Base-by-base conservation (phyloP, 2,888 invertebrate genomes). In the Drosophila emarginata region DNA sequence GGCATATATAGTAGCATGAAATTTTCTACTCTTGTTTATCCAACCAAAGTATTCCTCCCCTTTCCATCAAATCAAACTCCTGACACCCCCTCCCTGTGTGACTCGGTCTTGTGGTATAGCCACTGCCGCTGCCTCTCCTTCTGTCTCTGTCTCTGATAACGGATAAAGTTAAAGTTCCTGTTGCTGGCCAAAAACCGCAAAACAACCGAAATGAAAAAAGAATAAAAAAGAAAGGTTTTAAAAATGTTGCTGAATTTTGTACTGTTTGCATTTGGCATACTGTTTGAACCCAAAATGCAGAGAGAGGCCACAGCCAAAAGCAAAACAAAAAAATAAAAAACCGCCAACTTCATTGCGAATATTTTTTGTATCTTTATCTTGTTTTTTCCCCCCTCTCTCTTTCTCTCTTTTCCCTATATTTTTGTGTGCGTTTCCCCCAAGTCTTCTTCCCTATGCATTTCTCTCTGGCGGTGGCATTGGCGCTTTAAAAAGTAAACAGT, bases 401-500 rank as follows among this genome's bases (percentile, higher is more conserved):
- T 37, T 21, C 61, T 51, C 7, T 53, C 7, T 56, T 36, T 60
- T 28, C 59, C 58, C 60, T n/a, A n/a, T n/a, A 54, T 36, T 51
- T 45, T 60, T 45, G 64, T 73, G 63, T 63, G 65, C 26, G 52
- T n/a, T 21, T 5, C 21, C 26, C 11, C 32, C 15, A 32, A 14
- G 12, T 11, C 9, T 3, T 11, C 9, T 3, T 58, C 12, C 21
- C 32, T 28, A 39, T 52, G 57, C 21, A 37, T 39, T 14, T 26
- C 54, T 26, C 54, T 4, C 21, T 21, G 28, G 36, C 51, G 2
- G 61, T 79, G 87, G 82, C 85, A 75, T 75, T 81, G 85, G 79
- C 85, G 87, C 80, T 86, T 80, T 80, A 86, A 85, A 79, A 63
- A 60, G 81, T 73, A 79, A 79, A 75, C 83, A 85, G 74, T 7